phyloP scores from a whole-genome alignment of 35 echinoderm and acorn worm species.

The Strongylocentrotus purpuratus region DNA sequence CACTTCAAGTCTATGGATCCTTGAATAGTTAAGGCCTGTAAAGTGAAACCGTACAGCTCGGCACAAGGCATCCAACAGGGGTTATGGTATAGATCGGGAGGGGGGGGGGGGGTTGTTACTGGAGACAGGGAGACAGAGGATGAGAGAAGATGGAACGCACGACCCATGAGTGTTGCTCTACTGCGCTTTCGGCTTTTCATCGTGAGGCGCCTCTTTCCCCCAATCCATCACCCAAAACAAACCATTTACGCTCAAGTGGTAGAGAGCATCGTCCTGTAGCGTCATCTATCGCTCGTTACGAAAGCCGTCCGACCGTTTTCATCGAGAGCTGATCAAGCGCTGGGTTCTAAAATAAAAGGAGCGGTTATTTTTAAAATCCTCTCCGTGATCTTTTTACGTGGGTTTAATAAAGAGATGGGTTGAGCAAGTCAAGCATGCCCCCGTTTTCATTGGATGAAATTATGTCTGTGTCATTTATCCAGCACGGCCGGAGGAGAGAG shows the following conservation, averaged over 20 bases:
- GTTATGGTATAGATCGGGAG: neutral
- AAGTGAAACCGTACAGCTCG: neutral
- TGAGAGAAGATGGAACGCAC: neutral
- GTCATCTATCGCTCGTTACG: neutral
- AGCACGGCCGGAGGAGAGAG: neutral
- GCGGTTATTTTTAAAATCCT: neutral
- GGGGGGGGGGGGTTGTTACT: neutral
- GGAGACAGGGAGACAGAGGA: constrained; percentile 3
- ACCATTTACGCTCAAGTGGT: neutral
- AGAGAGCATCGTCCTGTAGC: neutral
- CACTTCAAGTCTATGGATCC: neutral
- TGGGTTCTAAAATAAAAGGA: neutral
- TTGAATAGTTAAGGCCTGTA: neutral
- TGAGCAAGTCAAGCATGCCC: constrained; percentile 3
- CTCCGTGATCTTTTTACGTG: neutral
- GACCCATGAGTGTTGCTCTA: neutral
- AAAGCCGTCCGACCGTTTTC: neutral
- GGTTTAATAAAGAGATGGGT: neutral
- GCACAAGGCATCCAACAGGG: neutral
- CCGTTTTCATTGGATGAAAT: constrained; percentile 32
- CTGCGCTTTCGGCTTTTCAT: neutral
- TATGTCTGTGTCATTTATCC: constrained; percentile 51
- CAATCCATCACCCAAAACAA: neutral
- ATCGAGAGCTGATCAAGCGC: neutral
- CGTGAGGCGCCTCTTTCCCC: neutral